Conservation (phyloP, 2,888 invertebrate genomes). For the Scotopteryx bipunctaria region DNA sequence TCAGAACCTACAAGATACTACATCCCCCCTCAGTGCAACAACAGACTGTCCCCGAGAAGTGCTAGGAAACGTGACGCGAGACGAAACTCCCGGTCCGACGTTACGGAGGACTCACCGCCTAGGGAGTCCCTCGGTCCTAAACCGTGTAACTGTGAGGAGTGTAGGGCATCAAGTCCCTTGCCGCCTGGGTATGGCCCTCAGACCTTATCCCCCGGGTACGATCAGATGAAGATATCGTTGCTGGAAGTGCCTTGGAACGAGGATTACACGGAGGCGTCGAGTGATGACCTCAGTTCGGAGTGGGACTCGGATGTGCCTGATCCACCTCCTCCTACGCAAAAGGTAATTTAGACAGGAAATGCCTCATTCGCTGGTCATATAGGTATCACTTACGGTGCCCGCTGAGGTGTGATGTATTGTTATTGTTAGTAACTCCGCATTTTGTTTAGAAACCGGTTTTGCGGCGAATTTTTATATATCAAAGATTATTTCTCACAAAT, state of each 20-base stretch:
- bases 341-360: slow-evolving; percentile 50
- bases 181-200: slow-evolving; percentile 75
- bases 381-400: slow-evolving; percentile 13
- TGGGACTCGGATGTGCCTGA: slow-evolving; percentile 94
- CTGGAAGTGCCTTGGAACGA: slow-evolving; percentile 89
- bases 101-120: slow-evolving; percentile 56
- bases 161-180: slow-evolving; percentile 79
- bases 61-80: slow-evolving; percentile 70
- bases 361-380: slow-evolving; percentile 14
- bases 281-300: slow-evolving; percentile 95
- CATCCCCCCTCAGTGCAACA: slow-evolving; percentile 77
- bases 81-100: slow-evolving; percentile 62
- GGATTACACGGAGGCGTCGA: slow-evolving; percentile 95
- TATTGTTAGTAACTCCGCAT: neutral
- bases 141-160: slow-evolving; percentile 77
- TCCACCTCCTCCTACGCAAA: slow-evolving; percentile 69
- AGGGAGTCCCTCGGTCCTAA: slow-evolving; percentile 65
- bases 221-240: slow-evolving; percentile 90
- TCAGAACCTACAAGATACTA: slow-evolving; percentile 74
- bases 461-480: too few species aligned
- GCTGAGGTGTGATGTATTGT: slow-evolving; percentile 10
- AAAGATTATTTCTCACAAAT: too few species aligned
- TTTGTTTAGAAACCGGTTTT: too few species aligned
- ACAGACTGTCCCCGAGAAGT: slow-evolving; percentile 72
- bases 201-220: slow-evolving; percentile 86